Conservation (phyloP, 2,888 invertebrate genomes). For the Aleiodes alternator region DNA sequence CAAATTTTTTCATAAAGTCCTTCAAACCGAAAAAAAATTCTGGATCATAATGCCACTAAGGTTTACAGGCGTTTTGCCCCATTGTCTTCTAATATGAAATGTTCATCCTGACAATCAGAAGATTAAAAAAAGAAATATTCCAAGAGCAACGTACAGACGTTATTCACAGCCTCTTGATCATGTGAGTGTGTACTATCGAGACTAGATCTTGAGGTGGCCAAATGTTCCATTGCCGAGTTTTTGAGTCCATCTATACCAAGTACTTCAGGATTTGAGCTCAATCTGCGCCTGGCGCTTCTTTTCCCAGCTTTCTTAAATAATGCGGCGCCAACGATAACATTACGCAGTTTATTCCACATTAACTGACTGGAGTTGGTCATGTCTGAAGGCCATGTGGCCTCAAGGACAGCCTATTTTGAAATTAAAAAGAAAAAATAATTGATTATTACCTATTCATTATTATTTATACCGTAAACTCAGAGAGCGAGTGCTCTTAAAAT, state of each 20-base stretch:
- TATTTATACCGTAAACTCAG: slow-evolving; percentile 26
- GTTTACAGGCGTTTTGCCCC: too few species aligned
- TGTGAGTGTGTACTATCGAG: slow-evolving; percentile 74
- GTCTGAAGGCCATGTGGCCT: slow-evolving; percentile 95
- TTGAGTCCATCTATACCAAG: slow-evolving; percentile 66
- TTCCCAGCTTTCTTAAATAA: slow-evolving; percentile 89
- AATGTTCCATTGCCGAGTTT: slow-evolving; percentile 67
- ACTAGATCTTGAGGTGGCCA: slow-evolving; percentile 71
- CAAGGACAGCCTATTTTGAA: slow-evolving; percentile 85
- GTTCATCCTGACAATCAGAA: not conserved
- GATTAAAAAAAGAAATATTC: slow-evolving; percentile 34
- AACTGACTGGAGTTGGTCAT: slow-evolving; percentile 88
- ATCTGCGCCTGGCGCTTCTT: slow-evolving; percentile 77
- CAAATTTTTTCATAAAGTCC: too few species aligned
- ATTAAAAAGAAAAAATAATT: slow-evolving; percentile 40
- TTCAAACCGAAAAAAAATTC: too few species aligned
- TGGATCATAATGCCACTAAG: too few species aligned
- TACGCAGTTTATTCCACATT: slow-evolving; percentile 95
- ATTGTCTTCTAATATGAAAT: not conserved
- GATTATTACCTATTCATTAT: not conserved
- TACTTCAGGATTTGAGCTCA: slow-evolving; percentile 76
- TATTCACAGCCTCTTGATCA: slow-evolving; percentile 70
- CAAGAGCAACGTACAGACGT: slow-evolving; percentile 64
- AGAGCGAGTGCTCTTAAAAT: not conserved
- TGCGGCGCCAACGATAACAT: slow-evolving; percentile 93